These are phyloP conservation scores for Pachypanchax playfairii DNA, from an alignment of 2,113 vertebrate genomes.

Conservation along the genomic window DNA sequence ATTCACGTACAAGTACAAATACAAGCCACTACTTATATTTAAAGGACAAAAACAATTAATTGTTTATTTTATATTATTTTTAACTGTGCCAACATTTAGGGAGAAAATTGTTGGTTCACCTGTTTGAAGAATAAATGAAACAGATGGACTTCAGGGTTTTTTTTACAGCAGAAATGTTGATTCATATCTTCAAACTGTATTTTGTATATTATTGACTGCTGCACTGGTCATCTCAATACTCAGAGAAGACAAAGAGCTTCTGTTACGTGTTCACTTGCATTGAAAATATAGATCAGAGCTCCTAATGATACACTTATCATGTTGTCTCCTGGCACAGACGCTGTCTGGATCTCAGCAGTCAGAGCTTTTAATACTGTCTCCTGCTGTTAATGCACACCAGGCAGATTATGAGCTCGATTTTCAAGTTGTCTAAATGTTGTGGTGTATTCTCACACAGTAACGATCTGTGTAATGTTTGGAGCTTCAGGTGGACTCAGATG, in stretches of 20 bases:
- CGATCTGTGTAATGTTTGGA: too few relatives aligned
- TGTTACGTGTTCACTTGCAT: not conserved
- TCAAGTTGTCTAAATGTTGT: not conserved
- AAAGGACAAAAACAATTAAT: too few relatives aligned
- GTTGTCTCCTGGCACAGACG: not conserved
- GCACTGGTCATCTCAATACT: not conserved
- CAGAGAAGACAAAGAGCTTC: not conserved
- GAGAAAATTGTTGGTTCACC: not conserved
- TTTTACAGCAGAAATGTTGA: not conserved
- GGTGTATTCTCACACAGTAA: too few relatives aligned
- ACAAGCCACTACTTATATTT: too few relatives aligned
- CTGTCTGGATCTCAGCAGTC: not conserved
- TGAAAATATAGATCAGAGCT: constrained; percentile 2
- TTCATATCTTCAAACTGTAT: too few relatives aligned
- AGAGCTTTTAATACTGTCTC: not conserved
- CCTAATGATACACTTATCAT: not conserved
- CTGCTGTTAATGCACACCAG: not conserved
- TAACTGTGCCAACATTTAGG: too few relatives aligned
- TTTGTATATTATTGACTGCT: too few relatives aligned
- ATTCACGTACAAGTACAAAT: too few relatives aligned
- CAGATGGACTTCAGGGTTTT: not conserved
- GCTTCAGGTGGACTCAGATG: too few relatives aligned
- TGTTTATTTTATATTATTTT: too few relatives aligned
- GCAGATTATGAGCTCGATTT: not conserved
- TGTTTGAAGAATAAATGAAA: not conserved